Conservation (phyloP, 2,888 invertebrate genomes). For the Acleris literana region DNA sequence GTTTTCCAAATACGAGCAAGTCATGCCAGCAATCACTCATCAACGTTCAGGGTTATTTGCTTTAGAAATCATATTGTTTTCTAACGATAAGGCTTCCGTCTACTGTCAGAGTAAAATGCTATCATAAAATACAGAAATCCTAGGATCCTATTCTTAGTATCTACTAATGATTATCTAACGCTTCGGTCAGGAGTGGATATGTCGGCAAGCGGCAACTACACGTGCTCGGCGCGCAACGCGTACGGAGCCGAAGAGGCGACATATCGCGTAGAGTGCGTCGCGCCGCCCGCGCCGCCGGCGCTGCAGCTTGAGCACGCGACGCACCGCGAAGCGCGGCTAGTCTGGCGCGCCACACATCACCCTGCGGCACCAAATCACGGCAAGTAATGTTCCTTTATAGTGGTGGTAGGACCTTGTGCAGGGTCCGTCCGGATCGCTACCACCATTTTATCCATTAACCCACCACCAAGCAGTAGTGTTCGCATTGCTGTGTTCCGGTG, state of each 20-base stretch:
- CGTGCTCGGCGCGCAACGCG: conserved; percentile 91
- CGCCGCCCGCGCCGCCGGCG: conserved; percentile 88
- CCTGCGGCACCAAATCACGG: conserved; percentile 82
- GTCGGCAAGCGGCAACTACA: conserved; percentile 90
- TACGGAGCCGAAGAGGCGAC: conserved; percentile 93
- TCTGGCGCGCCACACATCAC: conserved; percentile 82
- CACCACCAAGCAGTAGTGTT: too few species aligned
- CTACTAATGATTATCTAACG: neutral
- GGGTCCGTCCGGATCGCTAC: too few species aligned
- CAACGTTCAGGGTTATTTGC: too few species aligned
- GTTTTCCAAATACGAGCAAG: too few species aligned
- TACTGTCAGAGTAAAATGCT: too few species aligned
- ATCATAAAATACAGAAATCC: too few species aligned
- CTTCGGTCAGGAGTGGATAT: conserved; percentile 85
- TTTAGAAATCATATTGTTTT: too few species aligned
- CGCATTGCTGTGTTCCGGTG: too few species aligned
- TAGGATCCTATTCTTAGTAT: neutral
- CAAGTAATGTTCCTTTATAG: conserved; percentile 40
- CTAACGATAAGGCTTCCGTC: too few species aligned
- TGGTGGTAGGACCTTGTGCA: too few species aligned
- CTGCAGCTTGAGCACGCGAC: conserved; percentile 88
- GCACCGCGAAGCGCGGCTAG: conserved; percentile 83
- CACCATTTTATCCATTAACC: too few species aligned
- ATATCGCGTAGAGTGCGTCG: conserved; percentile 90
- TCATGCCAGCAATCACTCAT: too few species aligned